phyloP scores from a whole-genome alignment of 2,113 vertebrate genomes.

The Gyps fulvus region DNA sequence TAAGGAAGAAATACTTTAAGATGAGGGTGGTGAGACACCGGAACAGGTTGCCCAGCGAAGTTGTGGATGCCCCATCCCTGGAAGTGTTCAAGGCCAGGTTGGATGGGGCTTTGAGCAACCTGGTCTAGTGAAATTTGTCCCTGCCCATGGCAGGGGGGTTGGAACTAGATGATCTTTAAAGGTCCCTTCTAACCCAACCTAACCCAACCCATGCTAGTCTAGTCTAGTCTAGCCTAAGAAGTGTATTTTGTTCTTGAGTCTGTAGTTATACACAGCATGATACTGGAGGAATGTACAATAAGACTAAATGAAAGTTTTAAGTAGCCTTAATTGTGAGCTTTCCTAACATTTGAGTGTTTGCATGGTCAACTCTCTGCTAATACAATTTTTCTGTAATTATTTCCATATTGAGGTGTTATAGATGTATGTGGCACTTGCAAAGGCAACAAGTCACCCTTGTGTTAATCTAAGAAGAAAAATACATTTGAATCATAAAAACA shows the following conservation, averaged over 20 bases:
- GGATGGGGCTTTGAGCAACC: neutral
- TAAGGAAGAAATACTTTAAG: neutral
- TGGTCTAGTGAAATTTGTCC: neutral
- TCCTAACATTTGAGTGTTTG: neutral
- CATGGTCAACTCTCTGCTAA: neutral
- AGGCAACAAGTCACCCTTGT: neutral
- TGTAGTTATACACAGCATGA: neutral
- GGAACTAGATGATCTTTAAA: neutral
- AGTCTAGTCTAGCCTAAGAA: neutral
- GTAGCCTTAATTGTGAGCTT: neutral
- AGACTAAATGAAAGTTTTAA: neutral
- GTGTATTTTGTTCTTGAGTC: neutral
- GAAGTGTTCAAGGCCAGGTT: neutral
- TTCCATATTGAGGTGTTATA: neutral
- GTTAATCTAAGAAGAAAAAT: neutral
- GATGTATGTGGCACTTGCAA: neutral
- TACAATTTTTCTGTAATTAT: neutral
- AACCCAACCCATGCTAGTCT: neutral
- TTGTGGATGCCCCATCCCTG: neutral
- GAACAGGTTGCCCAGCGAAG: neutral
- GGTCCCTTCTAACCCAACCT: neutral
- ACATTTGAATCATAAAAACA: neutral
- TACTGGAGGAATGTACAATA: neutral
- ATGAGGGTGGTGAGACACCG: neutral
- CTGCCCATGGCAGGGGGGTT: accelerated